phyloP scores from a whole-genome alignment of 2,888 invertebrate species.

The Calliscelio sp. region DNA sequence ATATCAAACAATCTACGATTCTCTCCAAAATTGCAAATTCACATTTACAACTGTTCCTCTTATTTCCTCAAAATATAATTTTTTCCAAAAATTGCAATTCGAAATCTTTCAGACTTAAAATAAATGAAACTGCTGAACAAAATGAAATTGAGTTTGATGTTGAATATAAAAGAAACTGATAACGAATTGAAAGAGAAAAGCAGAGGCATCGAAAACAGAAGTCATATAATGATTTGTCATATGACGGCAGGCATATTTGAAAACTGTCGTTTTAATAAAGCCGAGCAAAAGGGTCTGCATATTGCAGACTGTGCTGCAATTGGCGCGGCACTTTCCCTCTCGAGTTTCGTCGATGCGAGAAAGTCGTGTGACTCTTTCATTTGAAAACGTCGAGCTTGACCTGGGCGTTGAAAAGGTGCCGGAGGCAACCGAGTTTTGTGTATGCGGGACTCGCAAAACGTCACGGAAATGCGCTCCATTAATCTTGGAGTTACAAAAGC shows the following conservation, averaged over 20 bases:
- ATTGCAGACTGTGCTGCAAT: slow-evolving; percentile 47
- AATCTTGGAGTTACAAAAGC: slow-evolving; percentile 60
- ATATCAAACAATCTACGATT: too few relatives aligned
- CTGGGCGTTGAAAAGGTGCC: slow-evolving; percentile 64
- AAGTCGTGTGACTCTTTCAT: slow-evolving; percentile 55
- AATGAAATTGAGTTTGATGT: too few relatives aligned
- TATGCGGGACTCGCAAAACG: slow-evolving; percentile 55
- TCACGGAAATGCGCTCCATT: slow-evolving; percentile 65
- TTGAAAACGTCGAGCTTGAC: slow-evolving; percentile 68
- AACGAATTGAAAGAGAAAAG: too few relatives aligned
- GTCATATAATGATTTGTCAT: slow-evolving; percentile 22
- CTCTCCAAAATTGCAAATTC: too few relatives aligned
- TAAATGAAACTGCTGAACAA: too few relatives aligned
- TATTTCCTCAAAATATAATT: too few relatives aligned
- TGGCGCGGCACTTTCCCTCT: slow-evolving; percentile 66
- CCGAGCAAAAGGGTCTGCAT: slow-evolving; percentile 9
- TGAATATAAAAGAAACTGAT: too few relatives aligned
- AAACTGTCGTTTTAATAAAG: slow-evolving; percentile 40
- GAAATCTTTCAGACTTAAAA: too few relatives aligned
- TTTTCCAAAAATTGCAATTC: too few relatives aligned
- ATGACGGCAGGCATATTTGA: slow-evolving; percentile 36
- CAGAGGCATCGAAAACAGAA: too few relatives aligned
- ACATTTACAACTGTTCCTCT: too few relatives aligned
- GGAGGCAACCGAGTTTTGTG: slow-evolving; percentile 50
- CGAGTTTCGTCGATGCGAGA: slow-evolving; percentile 57